A percentile compares a stretch with the other conserved stretches of the same genome.
Conservation (phyloP, 2,888 invertebrate genomes). For the Lasioglossum zephyrum region DNA sequence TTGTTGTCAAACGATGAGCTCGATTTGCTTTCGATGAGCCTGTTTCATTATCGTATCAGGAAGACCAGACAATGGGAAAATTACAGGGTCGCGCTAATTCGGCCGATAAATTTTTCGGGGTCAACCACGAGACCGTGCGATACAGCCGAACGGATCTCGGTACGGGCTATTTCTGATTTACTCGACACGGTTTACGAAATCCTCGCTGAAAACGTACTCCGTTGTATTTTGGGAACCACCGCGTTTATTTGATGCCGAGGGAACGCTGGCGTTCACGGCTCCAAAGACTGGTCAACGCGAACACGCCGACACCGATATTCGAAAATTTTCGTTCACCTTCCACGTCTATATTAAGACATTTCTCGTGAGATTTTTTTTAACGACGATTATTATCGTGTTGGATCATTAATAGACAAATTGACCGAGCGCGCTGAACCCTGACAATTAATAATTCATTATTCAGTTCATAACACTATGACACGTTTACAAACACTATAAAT, state of each 20-base stretch:
- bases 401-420: neutral
- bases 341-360: neutral
- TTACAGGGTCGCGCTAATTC: conserved; percentile 26
- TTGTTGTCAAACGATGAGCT: neutral
- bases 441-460: too few species aligned
- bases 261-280: conserved; percentile 8
- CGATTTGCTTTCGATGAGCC: neutral
- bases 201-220: conserved; percentile 23
- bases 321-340: neutral
- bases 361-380: neutral
- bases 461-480: too few species aligned
- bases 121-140: conserved; percentile 15
- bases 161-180: conserved; percentile 52
- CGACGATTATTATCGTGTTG: neutral
- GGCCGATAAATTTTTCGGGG: conserved; percentile 33
- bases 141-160: conserved; percentile 23
- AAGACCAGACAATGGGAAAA: conserved; percentile 3
- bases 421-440: neutral
- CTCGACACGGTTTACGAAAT: conserved; percentile 54
- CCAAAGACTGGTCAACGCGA: neutral
- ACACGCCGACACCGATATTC: neutral
- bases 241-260: conserved; percentile 20
- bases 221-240: conserved; percentile 36
- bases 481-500: neutral
- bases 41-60: conserved; percentile 4